Evolutionary conservation across 1,140 invertebrate species (phyloP).

Genomic region (Andrena cerasifolii): DNA sequence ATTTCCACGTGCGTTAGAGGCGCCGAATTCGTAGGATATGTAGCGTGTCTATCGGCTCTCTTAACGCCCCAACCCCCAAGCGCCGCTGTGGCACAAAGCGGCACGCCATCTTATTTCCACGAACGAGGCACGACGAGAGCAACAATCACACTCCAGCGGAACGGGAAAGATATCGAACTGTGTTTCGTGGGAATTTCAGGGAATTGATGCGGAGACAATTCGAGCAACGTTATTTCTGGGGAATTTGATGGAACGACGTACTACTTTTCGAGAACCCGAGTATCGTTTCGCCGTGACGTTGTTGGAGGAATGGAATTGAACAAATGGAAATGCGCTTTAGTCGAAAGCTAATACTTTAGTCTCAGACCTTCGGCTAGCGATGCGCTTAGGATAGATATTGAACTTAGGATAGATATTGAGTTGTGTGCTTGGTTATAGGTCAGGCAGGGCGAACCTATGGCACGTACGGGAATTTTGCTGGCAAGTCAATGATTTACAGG

Average conservation of each 20-base stretch:
- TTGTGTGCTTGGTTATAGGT: no score
- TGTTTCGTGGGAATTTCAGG: neutral
- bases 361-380: no score
- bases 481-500: no score
- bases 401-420: no score
- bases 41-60: neutral
- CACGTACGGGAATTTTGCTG: no score
- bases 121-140: neutral
- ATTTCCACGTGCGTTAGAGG: slow-evolving; percentile 18
- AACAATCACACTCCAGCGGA: neutral
- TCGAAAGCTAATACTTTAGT: no score
- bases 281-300: neutral
- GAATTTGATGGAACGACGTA: neutral
- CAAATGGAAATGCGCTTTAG: no score
- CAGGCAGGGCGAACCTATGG: no score
- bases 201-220: neutral
- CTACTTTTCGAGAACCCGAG: neutral
- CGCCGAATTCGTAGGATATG: neutral
- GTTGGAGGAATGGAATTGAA: neutral
- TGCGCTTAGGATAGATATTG: no score
- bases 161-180: neutral
- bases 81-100: neutral
- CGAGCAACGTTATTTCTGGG: neutral
- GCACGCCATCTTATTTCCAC: neutral
- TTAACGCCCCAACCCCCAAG: no score